phyloP scores from a whole-genome alignment of 2,113 vertebrate species.

The Poicephalus gulielmi region DNA sequence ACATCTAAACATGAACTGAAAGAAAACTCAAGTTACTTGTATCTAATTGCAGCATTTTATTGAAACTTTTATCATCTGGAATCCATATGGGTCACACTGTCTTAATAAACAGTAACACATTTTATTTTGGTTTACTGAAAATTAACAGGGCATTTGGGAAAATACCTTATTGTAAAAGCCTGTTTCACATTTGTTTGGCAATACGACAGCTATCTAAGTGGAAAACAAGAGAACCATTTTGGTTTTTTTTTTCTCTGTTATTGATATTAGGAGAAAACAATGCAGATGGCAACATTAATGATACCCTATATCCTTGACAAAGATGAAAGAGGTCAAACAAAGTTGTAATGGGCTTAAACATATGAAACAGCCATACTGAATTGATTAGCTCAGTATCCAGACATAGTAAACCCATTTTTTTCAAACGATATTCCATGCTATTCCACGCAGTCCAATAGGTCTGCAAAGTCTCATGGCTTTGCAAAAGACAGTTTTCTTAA shows the following conservation, averaged over 20 bases:
- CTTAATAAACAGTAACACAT: constrained; percentile 81
- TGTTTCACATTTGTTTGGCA: constrained; percentile 76
- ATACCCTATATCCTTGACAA: constrained; percentile 69
- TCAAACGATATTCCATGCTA: constrained; percentile 60
- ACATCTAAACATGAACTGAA: constrained; percentile 60
- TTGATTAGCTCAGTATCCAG: constrained; percentile 70
- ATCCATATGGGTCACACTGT: constrained; percentile 72
- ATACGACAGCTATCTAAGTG: constrained; percentile 66
- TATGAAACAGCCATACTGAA: constrained; percentile 70
- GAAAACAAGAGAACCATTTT: constrained; percentile 60
- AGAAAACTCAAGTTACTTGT: constrained; percentile 60
- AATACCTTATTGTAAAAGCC: constrained; percentile 74
- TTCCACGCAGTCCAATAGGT: constrained; percentile 26
- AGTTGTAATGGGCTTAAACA: constrained; percentile 69
- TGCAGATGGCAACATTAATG: constrained; percentile 77
- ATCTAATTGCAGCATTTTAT: constrained; percentile 62
- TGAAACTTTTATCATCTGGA: constrained; percentile 78
- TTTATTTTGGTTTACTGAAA: constrained; percentile 83
- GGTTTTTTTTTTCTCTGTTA: neutral
- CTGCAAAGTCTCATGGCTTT: constrained; percentile 58
- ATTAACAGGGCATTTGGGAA: constrained; percentile 80
- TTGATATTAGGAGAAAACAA: constrained; percentile 74
- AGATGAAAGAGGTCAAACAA: constrained; percentile 76
- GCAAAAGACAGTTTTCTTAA: constrained; percentile 26
- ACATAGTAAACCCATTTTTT: constrained; percentile 49